These are phyloP conservation scores for Mycalesis mineus DNA, from an alignment of 2,888 invertebrate genomes.

Conservation along the genomic window DNA sequence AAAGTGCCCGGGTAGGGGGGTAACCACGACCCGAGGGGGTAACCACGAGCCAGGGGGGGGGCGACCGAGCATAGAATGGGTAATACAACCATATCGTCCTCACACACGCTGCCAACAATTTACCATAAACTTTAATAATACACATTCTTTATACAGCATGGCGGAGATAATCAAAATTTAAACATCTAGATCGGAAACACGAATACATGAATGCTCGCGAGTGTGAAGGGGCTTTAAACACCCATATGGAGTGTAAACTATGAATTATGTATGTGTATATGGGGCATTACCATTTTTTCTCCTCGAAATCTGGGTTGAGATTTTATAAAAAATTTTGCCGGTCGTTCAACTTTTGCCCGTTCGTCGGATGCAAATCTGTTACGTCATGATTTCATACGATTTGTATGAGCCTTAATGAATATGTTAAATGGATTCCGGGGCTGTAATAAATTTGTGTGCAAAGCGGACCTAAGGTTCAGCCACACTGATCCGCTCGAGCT, in stretches of 20 bases:
- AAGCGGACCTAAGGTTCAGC: background rate
- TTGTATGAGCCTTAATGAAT: slow-evolving; percentile 13
- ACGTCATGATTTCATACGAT: slow-evolving; percentile 22
- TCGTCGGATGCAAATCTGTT: slow-evolving; percentile 18
- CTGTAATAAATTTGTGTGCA: background rate
- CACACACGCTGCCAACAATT: slow-evolving; percentile 31
- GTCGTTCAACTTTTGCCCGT: slow-evolving; percentile 54
- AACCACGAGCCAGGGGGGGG: slow-evolving; percentile 39
- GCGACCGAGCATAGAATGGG: slow-evolving; percentile 48
- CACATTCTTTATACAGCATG: slow-evolving; percentile 38
- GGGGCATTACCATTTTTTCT: slow-evolving; percentile 50
- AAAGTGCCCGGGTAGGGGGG: slow-evolving; percentile 37
- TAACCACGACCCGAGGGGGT: slow-evolving; percentile 23
- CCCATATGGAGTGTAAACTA: slow-evolving; percentile 45
- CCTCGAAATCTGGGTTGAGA: slow-evolving; percentile 60
- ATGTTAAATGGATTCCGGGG: slow-evolving; percentile 10
- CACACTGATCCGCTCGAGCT: too few species aligned
- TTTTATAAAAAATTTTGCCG: slow-evolving; percentile 63
- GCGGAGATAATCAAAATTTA: slow-evolving; percentile 45
- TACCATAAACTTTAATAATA: slow-evolving; percentile 40
- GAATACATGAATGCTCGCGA: slow-evolving; percentile 48
- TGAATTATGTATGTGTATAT: slow-evolving; percentile 60
- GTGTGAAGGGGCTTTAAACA: slow-evolving; percentile 47
- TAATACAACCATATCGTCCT: slow-evolving; percentile 26
- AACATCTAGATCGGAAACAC: slow-evolving; percentile 59